A percentile compares a stretch with the other conserved stretches of the same genome.
Evolutionary conservation across 2,113 vertebrate genomes (phyloP).

Genomic region (Sinocyclocheilus maitianheensis): DNA sequence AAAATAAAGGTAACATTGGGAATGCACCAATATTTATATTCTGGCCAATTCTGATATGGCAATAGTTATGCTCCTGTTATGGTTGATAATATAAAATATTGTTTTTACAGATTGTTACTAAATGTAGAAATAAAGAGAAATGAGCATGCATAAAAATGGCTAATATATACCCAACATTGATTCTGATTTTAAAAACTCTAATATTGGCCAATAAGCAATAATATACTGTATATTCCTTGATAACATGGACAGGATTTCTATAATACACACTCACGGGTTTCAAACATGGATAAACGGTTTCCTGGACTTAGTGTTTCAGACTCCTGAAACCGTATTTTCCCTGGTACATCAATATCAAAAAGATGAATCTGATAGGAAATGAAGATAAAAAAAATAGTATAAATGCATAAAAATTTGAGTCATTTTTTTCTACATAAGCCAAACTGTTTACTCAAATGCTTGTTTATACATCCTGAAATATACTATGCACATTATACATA

Average conservation of each 20-base stretch:
- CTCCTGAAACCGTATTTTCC: constrained; percentile 95
- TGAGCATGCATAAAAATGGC: neutral
- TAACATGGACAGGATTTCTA: neutral
- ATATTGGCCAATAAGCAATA: neutral
- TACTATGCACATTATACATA: neutral
- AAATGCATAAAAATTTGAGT: neutral
- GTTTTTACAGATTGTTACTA: neutral
- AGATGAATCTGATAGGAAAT: constrained; percentile 86
- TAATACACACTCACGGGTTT: constrained; percentile 84
- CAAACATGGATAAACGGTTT: constrained; percentile 84
- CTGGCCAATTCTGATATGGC: neutral
- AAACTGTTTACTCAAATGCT: neutral
- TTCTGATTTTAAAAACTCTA: neutral
- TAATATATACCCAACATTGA: neutral
- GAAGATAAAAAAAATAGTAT: neutral
- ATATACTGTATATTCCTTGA: neutral
- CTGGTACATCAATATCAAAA: constrained; percentile 94
- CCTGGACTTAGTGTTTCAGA: constrained; percentile 91
- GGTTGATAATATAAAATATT: neutral
- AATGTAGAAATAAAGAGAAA: neutral
- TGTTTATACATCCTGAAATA: neutral
- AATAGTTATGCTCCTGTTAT: neutral
- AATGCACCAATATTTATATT: neutral
- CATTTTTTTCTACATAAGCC: neutral
- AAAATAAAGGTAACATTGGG: neutral